Evolutionary conservation across 92 coral and sea anemone genomes (phyloP).

Genomic region (Pocillopora grandis): DNA sequence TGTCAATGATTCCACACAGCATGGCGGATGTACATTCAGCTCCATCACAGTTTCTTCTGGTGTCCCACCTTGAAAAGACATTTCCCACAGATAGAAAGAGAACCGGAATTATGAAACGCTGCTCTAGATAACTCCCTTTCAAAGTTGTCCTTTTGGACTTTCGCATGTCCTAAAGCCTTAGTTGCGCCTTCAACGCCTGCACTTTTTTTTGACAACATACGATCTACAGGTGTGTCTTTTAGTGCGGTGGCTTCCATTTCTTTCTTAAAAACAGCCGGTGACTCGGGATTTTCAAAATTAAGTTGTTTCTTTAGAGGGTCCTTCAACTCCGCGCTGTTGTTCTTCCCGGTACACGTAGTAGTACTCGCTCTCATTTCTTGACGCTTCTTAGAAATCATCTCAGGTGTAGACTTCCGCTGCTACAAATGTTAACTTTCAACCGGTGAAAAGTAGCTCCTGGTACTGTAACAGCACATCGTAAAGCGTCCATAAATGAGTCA

Average conservation of each 20-base stretch:
- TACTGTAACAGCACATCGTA: constrained; percentile 31
- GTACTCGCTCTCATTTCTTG: background rate
- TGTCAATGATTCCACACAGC: constrained; percentile 23
- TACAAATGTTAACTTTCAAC: constrained; percentile 26
- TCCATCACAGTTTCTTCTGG: constrained; percentile 38
- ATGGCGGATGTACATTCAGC: constrained; percentile 33
- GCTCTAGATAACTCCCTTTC: constrained; percentile 1
- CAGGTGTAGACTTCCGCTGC: constrained; percentile 35
- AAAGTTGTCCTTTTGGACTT: background rate
- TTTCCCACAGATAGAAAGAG: constrained; percentile 40
- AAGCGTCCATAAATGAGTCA: constrained; percentile 17
- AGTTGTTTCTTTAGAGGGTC: too few species aligned
- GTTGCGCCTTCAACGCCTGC: constrained; percentile 8
- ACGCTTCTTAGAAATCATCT: constrained; percentile 20
- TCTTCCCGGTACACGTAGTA: too few species aligned
- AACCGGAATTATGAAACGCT: constrained; percentile 17
- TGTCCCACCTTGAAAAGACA: constrained; percentile 38
- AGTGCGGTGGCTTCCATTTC: too few species aligned
- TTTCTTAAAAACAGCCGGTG: too few species aligned
- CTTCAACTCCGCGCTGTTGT: too few species aligned
- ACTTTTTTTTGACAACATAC: background rate
- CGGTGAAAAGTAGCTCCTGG: constrained; percentile 16
- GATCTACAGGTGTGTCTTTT: too few species aligned
- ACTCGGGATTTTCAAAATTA: too few species aligned
- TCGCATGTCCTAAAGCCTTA: background rate